Percentiles rank a stretch among this genome's conserved stretches.
phyloP scores from a whole-genome alignment of 2,888 invertebrate species.

The Microplitis deprimator region DNA sequence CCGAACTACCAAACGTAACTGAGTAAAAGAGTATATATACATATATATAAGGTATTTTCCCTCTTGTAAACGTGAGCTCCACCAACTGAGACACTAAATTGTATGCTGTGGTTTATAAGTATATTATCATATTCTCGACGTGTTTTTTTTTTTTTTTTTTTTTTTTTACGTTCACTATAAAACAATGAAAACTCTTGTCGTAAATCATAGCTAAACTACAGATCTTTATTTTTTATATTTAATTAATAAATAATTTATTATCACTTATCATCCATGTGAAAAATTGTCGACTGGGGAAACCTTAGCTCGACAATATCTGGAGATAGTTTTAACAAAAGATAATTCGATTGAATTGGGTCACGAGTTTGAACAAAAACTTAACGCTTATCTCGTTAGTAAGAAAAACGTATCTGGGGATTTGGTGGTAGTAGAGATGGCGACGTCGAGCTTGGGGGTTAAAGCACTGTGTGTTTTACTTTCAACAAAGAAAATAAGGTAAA shows the following conservation, averaged over 20 bases:
- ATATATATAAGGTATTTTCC: background rate
- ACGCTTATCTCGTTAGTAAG: background rate
- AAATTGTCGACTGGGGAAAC: background rate
- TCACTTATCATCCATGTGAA: background rate
- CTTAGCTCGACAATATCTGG: background rate
- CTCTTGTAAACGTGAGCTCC: background rate
- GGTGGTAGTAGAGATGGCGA: background rate
- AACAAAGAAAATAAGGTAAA: conserved; percentile 10
- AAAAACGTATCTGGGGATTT: background rate
- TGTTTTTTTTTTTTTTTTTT: background rate
- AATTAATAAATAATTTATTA: background rate
- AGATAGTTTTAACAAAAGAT: background rate
- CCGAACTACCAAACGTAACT: background rate
- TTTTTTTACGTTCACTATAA: too few species aligned
- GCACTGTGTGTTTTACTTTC: background rate
- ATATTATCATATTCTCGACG: background rate
- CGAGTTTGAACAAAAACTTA: background rate
- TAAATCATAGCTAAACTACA: too few species aligned
- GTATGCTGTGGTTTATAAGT: background rate
- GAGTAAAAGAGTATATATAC: too few species aligned
- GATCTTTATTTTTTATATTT: too few species aligned
- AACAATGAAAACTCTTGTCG: too few species aligned
- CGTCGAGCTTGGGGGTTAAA: background rate
- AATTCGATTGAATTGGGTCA: background rate
- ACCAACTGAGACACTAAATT: background rate